phyloP scores from a whole-genome alignment of 2,797 vertebrate species.

The Anguilla marmorata region DNA sequence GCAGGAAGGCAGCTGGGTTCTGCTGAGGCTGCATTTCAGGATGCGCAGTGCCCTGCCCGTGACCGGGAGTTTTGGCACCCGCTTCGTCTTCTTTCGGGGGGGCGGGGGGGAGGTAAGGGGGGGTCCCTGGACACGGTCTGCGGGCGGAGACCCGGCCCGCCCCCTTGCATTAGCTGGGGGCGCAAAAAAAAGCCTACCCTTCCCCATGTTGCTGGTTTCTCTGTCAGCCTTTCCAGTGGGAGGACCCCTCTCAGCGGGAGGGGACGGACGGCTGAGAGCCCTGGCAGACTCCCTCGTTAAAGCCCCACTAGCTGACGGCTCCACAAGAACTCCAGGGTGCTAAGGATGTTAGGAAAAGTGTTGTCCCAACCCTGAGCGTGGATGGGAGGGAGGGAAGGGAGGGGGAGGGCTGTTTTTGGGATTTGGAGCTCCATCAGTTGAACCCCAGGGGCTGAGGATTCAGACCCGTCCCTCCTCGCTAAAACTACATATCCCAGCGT shows the following conservation, averaged over 20 bases:
- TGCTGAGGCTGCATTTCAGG: slow-evolving; percentile 59
- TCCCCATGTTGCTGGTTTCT: background rate
- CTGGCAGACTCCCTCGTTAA: background rate
- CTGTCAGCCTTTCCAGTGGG: too few relatives aligned
- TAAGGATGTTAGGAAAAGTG: background rate
- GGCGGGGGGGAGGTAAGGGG: background rate
- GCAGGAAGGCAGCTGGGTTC: slow-evolving; percentile 47
- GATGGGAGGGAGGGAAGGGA: background rate
- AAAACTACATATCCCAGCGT: background rate
- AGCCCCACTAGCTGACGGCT: background rate
- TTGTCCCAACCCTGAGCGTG: background rate
- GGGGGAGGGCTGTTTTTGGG: background rate
- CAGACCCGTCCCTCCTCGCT: background rate
- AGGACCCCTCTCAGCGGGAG: background rate
- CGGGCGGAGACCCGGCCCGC: background rate
- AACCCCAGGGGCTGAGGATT: background rate
- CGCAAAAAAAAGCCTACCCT: background rate
- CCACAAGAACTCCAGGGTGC: background rate
- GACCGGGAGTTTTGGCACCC: slow-evolving; percentile 62
- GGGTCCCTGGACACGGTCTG: slow-evolving; percentile 37
- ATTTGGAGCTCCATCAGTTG: background rate
- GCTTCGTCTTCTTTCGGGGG: slow-evolving; percentile 33
- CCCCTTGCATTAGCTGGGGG: background rate
- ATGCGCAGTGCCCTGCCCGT: slow-evolving; percentile 31
- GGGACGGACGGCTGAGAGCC: background rate